Evolutionary conservation across 2,797 vertebrate genomes (phyloP).

Genomic region (Falco rusticolus): DNA sequence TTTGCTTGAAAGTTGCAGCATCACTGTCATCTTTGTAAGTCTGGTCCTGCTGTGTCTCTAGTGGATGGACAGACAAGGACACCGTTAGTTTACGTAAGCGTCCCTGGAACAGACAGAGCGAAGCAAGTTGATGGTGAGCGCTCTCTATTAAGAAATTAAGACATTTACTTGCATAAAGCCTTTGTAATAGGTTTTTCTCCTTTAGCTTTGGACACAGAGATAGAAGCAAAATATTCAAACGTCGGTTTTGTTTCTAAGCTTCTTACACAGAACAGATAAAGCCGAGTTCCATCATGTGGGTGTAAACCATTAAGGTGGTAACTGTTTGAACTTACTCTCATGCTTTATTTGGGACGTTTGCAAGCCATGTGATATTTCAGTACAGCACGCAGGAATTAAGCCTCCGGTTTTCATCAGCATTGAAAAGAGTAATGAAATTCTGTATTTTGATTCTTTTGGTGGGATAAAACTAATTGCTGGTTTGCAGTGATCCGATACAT

Average conservation of each 20-base stretch:
- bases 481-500: background rate
- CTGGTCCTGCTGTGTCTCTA: conserved; percentile 85
- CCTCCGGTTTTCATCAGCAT: background rate
- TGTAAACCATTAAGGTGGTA: background rate
- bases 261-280: background rate
- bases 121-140: background rate
- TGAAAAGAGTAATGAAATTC: background rate
- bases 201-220: background rate
- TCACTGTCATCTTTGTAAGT: conserved; percentile 89
- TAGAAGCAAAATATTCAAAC: background rate
- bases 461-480: background rate
- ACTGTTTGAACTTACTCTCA: background rate
- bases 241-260: background rate
- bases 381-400: background rate
- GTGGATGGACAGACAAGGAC: background rate
- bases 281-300: background rate
- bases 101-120: background rate
- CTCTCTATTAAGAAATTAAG: background rate
- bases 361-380: background rate
- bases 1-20: conserved; percentile 92
- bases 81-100: background rate
- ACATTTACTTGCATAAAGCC: background rate
- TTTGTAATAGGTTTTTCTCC: background rate
- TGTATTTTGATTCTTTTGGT: background rate
- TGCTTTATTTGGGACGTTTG: background rate